A percentile compares a stretch with the other conserved stretches of the same genome.
Conservation (phyloP, 2,797 vertebrate species). For the Rhabdophis nuchalis region DNA sequence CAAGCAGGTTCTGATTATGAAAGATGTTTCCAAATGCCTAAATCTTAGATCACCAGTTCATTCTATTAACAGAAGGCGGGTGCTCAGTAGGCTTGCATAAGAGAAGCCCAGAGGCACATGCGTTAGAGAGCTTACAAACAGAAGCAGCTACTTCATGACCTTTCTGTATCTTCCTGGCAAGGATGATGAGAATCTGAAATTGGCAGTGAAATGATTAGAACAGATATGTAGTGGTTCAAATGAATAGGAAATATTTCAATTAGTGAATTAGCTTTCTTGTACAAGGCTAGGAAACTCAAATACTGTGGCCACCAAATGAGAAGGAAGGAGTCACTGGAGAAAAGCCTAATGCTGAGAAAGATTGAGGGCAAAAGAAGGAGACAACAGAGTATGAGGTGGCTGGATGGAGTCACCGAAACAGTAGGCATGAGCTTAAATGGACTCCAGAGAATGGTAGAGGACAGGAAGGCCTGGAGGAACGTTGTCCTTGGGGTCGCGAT, state of each 20-base stretch:
- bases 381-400: too few species aligned
- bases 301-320: too few species aligned
- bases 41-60: neutral
- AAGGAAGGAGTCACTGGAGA: too few species aligned
- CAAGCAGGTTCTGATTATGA: neutral
- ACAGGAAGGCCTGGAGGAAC: too few species aligned
- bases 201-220: neutral
- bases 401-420: too few species aligned
- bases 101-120: neutral
- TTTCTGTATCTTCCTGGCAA: neutral
- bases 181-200: neutral
- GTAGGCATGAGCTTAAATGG: too few species aligned
- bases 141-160: neutral
- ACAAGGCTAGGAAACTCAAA: neutral
- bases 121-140: conserved; percentile 4
- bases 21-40: neutral
- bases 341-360: too few species aligned
- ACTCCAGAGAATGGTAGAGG: too few species aligned
- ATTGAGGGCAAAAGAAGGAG: too few species aligned
- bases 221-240: neutral
- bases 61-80: neutral
- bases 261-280: neutral
- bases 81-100: neutral
- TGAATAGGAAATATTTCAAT: neutral
- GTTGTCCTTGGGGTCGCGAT: too few species aligned